phyloP scores from a whole-genome alignment of 2,797 vertebrate species.

The Orientallactaga sibirica region DNA sequence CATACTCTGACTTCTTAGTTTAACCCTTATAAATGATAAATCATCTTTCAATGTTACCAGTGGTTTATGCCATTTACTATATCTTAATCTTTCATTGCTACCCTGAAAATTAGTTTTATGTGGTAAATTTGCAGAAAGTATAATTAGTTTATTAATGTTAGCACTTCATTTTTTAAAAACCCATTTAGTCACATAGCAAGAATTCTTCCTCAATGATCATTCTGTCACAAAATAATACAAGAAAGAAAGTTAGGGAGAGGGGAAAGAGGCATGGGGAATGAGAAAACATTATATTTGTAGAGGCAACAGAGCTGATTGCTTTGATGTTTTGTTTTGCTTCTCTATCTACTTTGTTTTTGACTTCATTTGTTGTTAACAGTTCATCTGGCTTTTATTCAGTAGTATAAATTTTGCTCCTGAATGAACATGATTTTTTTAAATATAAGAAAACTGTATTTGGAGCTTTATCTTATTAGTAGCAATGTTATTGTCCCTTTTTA shows the following conservation, averaged over 20 bases:
- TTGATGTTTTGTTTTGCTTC: neutral
- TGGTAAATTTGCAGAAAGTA: neutral
- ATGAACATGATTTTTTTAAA: neutral
- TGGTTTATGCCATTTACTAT: neutral
- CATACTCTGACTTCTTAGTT: neutral
- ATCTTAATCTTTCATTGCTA: neutral
- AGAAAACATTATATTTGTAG: neutral
- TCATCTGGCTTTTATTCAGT: neutral
- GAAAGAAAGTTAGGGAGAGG: neutral
- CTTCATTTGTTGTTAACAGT: neutral
- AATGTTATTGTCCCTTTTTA: neutral
- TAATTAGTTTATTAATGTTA: neutral
- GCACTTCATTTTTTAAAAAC: neutral
- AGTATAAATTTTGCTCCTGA: neutral
- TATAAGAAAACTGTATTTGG: neutral
- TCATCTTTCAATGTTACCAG: neutral
- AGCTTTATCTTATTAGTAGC: neutral
- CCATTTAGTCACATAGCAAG: neutral
- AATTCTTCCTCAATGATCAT: neutral
- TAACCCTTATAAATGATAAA: neutral
- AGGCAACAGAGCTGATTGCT: neutral
- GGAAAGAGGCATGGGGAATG: no score
- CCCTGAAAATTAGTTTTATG: neutral
- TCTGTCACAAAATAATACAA: neutral
- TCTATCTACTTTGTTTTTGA: neutral